These are phyloP conservation scores for Limnothrissa miodon DNA, from an alignment of 2,113 vertebrate species.

Conservation along the genomic window DNA sequence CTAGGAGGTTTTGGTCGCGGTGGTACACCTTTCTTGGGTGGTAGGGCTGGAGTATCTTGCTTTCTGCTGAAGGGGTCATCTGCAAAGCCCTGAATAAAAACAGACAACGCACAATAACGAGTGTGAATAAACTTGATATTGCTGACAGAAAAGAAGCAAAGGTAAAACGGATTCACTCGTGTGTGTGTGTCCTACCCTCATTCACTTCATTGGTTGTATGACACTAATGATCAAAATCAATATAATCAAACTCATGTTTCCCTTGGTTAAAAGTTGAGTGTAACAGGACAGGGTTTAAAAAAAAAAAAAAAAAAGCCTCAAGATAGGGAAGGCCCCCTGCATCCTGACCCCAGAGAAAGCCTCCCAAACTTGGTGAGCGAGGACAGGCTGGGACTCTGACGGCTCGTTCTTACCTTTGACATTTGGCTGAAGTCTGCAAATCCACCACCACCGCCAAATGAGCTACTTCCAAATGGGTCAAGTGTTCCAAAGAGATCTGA, in stretches of 20 bases:
- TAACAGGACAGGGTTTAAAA: too few species aligned
- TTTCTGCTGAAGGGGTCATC: conserved; percentile 93
- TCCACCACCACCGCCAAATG: conserved; percentile 78
- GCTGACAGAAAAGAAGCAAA: background rate
- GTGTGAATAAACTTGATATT: background rate
- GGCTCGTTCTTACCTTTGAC: conserved; percentile 79
- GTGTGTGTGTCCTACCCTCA: too few species aligned
- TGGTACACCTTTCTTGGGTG: conserved; percentile 91
- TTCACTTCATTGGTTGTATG: too few species aligned
- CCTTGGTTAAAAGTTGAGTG: too few species aligned
- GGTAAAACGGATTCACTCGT: too few species aligned
- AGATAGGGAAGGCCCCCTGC: too few species aligned
- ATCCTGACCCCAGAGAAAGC: too few species aligned
- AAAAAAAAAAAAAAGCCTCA: too few species aligned
- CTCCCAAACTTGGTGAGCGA: background rate
- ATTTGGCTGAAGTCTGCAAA: conserved; percentile 99
- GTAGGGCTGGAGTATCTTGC: conserved; percentile 88
- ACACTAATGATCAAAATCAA: too few species aligned
- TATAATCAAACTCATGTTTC: too few species aligned
- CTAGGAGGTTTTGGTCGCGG: conserved; percentile 92
- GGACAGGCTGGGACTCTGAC: background rate
- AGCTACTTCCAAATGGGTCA: conserved; percentile 87
- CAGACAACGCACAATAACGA: conserved; percentile 54
- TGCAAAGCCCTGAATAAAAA: conserved; percentile 75
- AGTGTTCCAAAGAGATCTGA: conserved; percentile 87